Evolutionary conservation across 2,888 invertebrate species (phyloP), one percentile per base, ranked within the genome.

Genomic region (Adela reaumurella): DNA sequence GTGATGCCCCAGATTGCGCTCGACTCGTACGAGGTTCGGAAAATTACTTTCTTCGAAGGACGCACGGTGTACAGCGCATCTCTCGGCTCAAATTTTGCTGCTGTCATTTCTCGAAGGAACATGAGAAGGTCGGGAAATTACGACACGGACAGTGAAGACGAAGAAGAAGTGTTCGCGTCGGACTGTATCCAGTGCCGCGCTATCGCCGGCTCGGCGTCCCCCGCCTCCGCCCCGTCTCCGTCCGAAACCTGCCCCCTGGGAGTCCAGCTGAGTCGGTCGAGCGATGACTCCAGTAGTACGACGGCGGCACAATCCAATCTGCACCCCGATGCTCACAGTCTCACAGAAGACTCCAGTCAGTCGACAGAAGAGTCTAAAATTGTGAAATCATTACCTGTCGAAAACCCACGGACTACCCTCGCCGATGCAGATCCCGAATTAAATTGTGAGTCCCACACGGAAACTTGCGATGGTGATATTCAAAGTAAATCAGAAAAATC

Each of bases 61-160:
- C 74, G 87, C 56, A 81, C 82, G 52, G 83, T 92, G 18, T 81
- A 86, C 46, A 84, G 86, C 62, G 81, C 90, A 44, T 84, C 84
- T 8, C 87, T 92, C 50, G 94, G 94, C 5, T 81, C 82, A 51
- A 86, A 89, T 61, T 93, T 87, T 80, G 92, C 87, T 62, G 87
- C 88, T 60, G 86, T 85, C 46, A 81, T 89, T 58, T 83, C 84
- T n/a, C 81, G 84, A 53, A 87, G 85, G 63, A 79, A 81, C 64
- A 81, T 80, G 11, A 72, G 67, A 56, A 62, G 62, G 50, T 74
- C 74, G 46, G 70, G 69, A 2, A 74, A 74, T 55, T 81, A 79
- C 61, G 85, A 86, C 56, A 83, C 83, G 42, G 83, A 85, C 51
- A 78, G 82, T 62, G 83, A 85, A 53, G 81, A 79, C 60, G 81